Conservation (phyloP, 2,797 vertebrate species). For the Huso huso region DNA sequence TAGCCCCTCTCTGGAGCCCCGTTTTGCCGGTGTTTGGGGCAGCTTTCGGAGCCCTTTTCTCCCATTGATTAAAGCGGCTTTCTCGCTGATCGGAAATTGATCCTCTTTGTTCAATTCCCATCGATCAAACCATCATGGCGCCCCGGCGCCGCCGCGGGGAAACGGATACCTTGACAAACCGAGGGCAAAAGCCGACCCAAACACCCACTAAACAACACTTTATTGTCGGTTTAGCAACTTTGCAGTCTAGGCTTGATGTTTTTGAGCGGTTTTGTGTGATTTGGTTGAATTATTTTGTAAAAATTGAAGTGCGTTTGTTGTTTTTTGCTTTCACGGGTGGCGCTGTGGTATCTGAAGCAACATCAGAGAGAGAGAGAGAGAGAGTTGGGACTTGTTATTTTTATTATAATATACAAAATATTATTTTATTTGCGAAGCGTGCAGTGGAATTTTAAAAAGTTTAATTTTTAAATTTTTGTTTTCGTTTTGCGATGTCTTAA, state of each 20-base stretch:
- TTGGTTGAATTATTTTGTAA: conserved; percentile 47
- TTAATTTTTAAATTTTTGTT: not conserved
- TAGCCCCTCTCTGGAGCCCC: conserved; percentile 33
- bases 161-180: conserved; percentile 39
- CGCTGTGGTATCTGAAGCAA: conserved; percentile 47
- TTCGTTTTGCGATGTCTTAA: not conserved
- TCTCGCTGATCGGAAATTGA: conserved; percentile 83
- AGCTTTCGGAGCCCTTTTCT: conserved; percentile 53
- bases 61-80: conserved; percentile 77
- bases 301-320: conserved; percentile 53
- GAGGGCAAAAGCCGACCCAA: conserved; percentile 12
- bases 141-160: conserved; percentile 55
- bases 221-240: conserved; percentile 20
- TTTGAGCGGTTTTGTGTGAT: conserved; percentile 46
- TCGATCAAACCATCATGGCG: conserved; percentile 82
- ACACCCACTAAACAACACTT: not conserved
- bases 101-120: conserved; percentile 94
- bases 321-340: conserved; percentile 47
- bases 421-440: not conserved
- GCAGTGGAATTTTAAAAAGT: too few species aligned
- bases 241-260: conserved; percentile 46
- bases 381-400: conserved; percentile 19
- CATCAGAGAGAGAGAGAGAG: conserved; percentile 23
- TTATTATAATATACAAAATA: not conserved
- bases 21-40: conserved; percentile 42